Base-by-base conservation (phyloP, 1,140 invertebrate genomes). In the Lordiphosa clarofinis region DNA sequence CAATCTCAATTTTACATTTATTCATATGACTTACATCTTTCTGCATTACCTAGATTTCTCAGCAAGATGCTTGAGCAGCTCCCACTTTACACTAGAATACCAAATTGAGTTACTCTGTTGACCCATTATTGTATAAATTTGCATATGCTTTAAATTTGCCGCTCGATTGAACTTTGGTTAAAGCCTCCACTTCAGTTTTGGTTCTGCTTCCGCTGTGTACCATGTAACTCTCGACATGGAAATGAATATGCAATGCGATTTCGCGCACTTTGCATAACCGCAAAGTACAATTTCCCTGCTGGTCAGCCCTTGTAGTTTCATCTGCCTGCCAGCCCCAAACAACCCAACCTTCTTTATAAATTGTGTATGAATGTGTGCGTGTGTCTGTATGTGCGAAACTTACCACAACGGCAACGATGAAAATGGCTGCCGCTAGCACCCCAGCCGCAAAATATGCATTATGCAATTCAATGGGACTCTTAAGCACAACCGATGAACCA, bases 371-470 rank as follows among this genome's bases (percentile, higher is more conserved):
- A 44, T 37, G 42, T 78, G 52, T 48, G 38, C 55, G 54, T 40
- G 7, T 39, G 12, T 10, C 36, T 44, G 39, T 33, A 44, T 42
- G 33, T 24, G 12, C 9, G 48, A 12, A 64, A 90, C 91, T 92
- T 78, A 94, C 93, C 82, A 93, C 92, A 44, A 94, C 88, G 11
- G 92, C 91, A 46, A 94, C 93, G 61, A 94, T 93, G 52, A 93
- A 90, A 40, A 94, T 91, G 15, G 93, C 93, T 37, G 92, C 91
- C 15, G 92, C 92, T 36, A 94, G 90, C 1, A 93, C 94, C n/a
- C 93, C 93, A 15, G 92, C 92, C 10, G 93, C 93, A 66, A 94
- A 93, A 88, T 94, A 94, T 50, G 94, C 91, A 88, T 93, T 94
- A 89, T 94, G 93, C 62, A 94, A 90, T 71, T 88, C 88, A 84